Evolutionary conservation across 2,113 vertebrate species (phyloP).

Genomic region (Chloroceryle aenea): DNA sequence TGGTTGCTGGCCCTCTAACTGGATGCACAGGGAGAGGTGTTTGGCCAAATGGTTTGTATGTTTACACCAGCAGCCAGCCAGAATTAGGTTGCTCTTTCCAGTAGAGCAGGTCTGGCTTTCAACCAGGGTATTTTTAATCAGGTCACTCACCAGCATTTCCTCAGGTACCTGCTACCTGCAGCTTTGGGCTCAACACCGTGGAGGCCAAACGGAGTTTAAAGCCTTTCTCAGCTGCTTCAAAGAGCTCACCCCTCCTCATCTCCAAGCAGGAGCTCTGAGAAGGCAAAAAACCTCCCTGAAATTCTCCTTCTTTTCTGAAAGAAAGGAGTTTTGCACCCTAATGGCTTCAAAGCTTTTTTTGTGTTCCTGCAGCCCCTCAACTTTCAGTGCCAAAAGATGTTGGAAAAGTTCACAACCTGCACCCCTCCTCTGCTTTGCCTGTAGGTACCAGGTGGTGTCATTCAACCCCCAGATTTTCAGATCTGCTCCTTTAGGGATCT

Average conservation of each 20-base stretch:
- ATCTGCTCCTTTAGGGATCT: neutral
- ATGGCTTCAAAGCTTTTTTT: neutral
- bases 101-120: neutral
- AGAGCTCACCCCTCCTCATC: neutral
- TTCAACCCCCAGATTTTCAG: neutral
- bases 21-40: neutral
- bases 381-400: neutral
- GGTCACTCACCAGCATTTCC: neutral
- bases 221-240: neutral
- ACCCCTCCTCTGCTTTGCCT: neutral
- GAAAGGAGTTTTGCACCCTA: neutral
- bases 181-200: neutral
- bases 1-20: neutral
- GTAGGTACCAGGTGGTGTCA: accelerated
- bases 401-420: neutral
- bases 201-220: neutral
- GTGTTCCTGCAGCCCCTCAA: neutral
- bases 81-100: neutral
- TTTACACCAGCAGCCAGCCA: neutral
- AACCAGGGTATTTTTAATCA: neutral
- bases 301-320: neutral
- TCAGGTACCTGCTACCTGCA: neutral
- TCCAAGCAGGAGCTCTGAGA: neutral
- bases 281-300: neutral
- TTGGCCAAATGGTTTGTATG: neutral